phyloP scores from a whole-genome alignment of 2,797 vertebrate species.

The Eidolon dupreanum region DNA sequence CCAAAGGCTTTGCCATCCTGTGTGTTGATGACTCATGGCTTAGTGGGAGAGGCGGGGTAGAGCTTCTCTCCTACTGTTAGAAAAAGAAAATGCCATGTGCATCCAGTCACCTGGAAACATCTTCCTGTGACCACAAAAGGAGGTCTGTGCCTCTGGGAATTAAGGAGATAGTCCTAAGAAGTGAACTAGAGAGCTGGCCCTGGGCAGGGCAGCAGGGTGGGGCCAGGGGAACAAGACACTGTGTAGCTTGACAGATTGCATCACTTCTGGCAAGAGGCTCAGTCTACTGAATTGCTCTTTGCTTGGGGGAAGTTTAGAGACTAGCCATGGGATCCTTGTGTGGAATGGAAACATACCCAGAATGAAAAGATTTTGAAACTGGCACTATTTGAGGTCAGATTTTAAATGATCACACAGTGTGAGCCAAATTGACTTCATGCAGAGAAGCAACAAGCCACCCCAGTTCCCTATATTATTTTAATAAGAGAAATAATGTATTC shows the following conservation, averaged over 20 bases:
- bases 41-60: neutral
- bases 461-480: constrained; percentile 84
- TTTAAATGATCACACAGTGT: constrained; percentile 80
- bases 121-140: neutral
- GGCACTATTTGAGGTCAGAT: constrained; percentile 83
- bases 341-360: constrained; percentile 79
- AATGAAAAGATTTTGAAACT: constrained; percentile 80
- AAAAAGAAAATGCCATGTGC: neutral
- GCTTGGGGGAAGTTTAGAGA: constrained; percentile 66
- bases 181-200: neutral
- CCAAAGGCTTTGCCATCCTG: neutral
- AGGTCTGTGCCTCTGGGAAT: neutral
- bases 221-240: neutral
- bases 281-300: constrained; percentile 60
- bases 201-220: neutral
- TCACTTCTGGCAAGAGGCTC: constrained; percentile 39
- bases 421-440: constrained; percentile 81
- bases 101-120: constrained; percentile 18
- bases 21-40: neutral
- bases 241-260: neutral
- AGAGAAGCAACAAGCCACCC: constrained; percentile 77
- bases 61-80: neutral
- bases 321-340: constrained; percentile 59
- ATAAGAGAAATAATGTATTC: constrained; percentile 85
- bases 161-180: neutral